These are phyloP conservation scores for Hippoglossus hippoglossus DNA, from an alignment of 2,797 vertebrate species.

Conservation along the genomic window DNA sequence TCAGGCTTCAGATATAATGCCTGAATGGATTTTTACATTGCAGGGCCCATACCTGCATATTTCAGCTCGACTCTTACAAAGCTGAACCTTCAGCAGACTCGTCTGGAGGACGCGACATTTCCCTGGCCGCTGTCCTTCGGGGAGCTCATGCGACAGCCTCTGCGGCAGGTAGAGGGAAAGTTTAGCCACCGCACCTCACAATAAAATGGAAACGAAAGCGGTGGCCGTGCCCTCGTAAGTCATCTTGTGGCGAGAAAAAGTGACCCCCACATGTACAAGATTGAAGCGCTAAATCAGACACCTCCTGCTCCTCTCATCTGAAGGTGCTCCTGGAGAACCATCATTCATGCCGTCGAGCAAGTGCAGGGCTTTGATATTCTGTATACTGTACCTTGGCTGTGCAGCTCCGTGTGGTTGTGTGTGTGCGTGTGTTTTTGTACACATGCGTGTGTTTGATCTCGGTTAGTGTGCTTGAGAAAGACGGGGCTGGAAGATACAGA, in stretches of 20 bases:
- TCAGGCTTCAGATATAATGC: constrained; percentile 1
- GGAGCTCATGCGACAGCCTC: constrained; percentile 8
- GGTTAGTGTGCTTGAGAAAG: constrained; percentile 12
- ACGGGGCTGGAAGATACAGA: constrained; percentile 9
- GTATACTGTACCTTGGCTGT: constrained; percentile 24
- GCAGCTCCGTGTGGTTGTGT: not conserved
- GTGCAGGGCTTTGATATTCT: constrained; percentile 59
- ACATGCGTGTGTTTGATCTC: constrained; percentile 51
- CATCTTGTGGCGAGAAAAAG: constrained; percentile 55
- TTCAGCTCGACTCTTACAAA: no score
- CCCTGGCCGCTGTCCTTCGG: constrained; percentile 14
- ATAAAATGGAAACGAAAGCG: constrained; percentile 75
- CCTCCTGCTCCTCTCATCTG: constrained; percentile 64
- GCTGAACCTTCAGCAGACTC: no score
- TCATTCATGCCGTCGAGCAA: constrained; percentile 72
- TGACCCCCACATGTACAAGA: constrained; percentile 62
- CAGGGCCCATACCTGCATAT: not conserved
- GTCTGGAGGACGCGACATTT: constrained; percentile 3
- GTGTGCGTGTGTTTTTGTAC: constrained; percentile 9
- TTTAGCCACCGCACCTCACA: constrained; percentile 60
- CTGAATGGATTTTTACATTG: constrained; percentile 12
- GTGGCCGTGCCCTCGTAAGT: constrained; percentile 63
- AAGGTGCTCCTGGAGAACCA: constrained; percentile 64
- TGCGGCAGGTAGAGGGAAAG: constrained; percentile 34
- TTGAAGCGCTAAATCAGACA: constrained; percentile 78